Evolutionary conservation across 2,888 invertebrate genomes (phyloP).

Genomic region (Aphrophora alni): DNA sequence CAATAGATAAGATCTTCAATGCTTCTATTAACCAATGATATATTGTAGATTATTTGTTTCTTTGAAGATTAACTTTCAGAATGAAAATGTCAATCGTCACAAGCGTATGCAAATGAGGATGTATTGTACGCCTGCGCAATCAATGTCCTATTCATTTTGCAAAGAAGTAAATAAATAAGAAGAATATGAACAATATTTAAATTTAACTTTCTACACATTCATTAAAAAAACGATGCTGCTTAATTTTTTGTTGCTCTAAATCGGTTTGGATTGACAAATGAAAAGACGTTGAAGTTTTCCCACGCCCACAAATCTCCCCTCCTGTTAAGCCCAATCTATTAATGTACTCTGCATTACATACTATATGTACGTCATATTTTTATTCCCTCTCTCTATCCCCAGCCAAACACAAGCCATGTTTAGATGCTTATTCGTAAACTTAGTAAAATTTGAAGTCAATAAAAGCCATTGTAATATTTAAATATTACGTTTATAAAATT

Average conservation of each 20-base stretch:
- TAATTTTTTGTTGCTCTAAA: neutral
- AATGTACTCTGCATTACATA: no score
- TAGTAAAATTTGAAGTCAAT: no score
- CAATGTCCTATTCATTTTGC: neutral
- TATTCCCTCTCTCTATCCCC: no score
- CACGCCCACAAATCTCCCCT: neutral
- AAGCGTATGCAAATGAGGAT: neutral
- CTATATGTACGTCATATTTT: no score
- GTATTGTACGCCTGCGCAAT: neutral
- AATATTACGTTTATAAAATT: no score
- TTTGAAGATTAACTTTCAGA: neutral
- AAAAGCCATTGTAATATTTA: no score
- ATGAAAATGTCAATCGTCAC: conserved; percentile 4
- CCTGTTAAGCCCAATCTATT: no score
- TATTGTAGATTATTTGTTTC: neutral
- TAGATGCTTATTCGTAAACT: no score
- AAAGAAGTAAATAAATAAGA: neutral
- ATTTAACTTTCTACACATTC: neutral
- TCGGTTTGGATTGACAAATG: neutral
- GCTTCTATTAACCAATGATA: neutral
- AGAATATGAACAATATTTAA: neutral
- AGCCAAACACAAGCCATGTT: no score
- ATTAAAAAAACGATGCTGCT: neutral
- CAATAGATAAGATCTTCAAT: neutral
- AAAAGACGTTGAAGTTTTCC: neutral